Evolutionary conservation across 2,797 vertebrate genomes (phyloP), one percentile per base, ranked within the genome.

Genomic region (Syndactyla subalaris): DNA sequence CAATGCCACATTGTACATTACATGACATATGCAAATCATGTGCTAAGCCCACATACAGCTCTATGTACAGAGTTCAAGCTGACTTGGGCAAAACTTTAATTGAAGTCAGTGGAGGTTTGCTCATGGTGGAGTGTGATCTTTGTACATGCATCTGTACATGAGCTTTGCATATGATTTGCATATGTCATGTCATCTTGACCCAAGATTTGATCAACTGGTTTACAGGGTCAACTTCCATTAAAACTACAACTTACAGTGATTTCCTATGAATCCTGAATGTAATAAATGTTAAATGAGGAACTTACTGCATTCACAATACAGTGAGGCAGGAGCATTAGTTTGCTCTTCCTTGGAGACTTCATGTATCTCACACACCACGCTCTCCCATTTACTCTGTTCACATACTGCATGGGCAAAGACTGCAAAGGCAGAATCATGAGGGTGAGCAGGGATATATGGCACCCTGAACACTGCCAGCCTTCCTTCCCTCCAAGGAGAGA

Each of bases 81-180:
- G 85, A 92, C 76, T 85, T 54, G 83, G 73, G 88, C 66, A 92
- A 79, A 96, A 88, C 85, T 88, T 91, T 84, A 92, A 96, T 79
- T 93, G 76, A 92, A 94, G 82, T 92, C 92, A 82, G 55, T 6
- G 48, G 38, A 92, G 59, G 61, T 83, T 95, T 89, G 41, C 66
- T 91, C 43, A 0, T 34, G 54, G 62, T 73, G 48, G 41, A 88
- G 73, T 23, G n/a, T 88, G 92, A 91, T 75, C 88, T 84, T 90
- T 89, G 79, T 58, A 58, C 74, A 52, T 7, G 36, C 91, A 96
- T 79, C 88, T 85, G 58, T 24, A 43, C 43, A 20, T 1, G 36
- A 93, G 36, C 27, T 88, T 92, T 92, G 88, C 70, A 55, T 46
- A 66, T 30, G n/a, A 92, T 95, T 91, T 95, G 61, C 85, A 51